Evolutionary conservation across 2,888 invertebrate genomes (phyloP), one percentile per base, ranked within the genome.

Genomic region (Trichogramma evanescens): DNA sequence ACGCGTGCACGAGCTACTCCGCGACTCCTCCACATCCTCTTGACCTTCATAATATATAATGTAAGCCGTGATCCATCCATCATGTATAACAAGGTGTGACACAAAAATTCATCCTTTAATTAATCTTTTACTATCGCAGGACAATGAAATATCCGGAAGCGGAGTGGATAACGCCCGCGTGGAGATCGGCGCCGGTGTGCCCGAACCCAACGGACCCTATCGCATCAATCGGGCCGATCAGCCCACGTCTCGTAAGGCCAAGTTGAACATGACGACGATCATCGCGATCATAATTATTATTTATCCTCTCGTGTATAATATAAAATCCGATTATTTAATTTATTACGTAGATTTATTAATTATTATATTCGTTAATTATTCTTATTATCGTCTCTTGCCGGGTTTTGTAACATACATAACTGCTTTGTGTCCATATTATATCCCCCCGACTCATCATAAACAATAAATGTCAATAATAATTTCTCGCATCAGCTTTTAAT

Each of bases 191-290:
- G 67, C 76, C 2, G 77, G 72, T 0, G 74, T 78, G 3, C 70
- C 74, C 2, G 77, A 78, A 82, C 74, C 83, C 57, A 77, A 83
- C 65, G 78, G 82, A 59, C 83, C 89, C 0, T 86, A 87, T 55
- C 84, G 71, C n/a, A 71, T 77, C 26, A 74, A 77, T 54, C 71
- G 66, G n/a, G 68, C 74, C 5, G 75, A 74, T 38, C 70, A 70
- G 4, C 70, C 76, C 3, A 66, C 62, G 49, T 62, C 71, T 1
- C 75, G 76, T 59, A 76, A 76, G 52, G 89, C 91, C 2, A 86
- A 88, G 66, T 80, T 93, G 38, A 93, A 92, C 78, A 80, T 92
- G 60, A 92, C 92, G 57, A 92, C 93, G 6, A 89, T 94, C 66
- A 92, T 94, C 61, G 93, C 91, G 3, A 91, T 92, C 6, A 93